Base-by-base conservation (phyloP, 2,888 invertebrate genomes). In the Meteorus cinctellus region DNA sequence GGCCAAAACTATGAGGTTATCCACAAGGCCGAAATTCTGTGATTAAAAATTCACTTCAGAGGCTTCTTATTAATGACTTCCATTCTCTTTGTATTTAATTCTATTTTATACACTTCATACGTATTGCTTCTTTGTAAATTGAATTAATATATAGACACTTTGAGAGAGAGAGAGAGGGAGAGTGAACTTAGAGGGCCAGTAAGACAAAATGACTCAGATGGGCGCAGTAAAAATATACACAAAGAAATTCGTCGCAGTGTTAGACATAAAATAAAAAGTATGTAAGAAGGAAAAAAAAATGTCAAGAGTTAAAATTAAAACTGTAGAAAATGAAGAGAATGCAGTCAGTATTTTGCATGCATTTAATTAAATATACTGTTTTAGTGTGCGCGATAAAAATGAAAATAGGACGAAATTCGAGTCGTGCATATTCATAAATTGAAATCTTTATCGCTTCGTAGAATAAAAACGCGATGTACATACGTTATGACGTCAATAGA, bases 11-110 rank as follows among this genome's bases (percentile, higher is more conserved):
- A 34, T 69, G 34, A 69, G 69, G 69, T 69, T 59, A 60, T 71
- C 19, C 41, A 45, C 71, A 71, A 71, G 60, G 71, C 31, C 36
- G 55, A n/a, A 55, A 59, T 69, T 55, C 36, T 69, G 69, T 45
- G 27, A 51, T 48, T 8, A 48, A 27, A 29, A 27, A 48, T 68
- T 68, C 27, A 45, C 31, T 48, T 55, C 36, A 19, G 16, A 68
- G 48, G 16, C n/a, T 55, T 36, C 34, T 59, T 48, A 55, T 59
- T 59, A 34, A 55, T 36, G 29, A 55, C 59, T 59, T 34, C 55
- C 14, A 1, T 24, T 36, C 16, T 51, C 51, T 5, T 55, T 12
- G n/a, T 29, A 34, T 69, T 5, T 55, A 41, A 41, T 41, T 41
- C 41, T 41, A 41, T 41, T n/a, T 55, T 6, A 16, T n/a, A 66